These are phyloP conservation scores for Potamilus streckersoni DNA, from an alignment of 1,140 invertebrate species.

Conservation along the genomic window DNA sequence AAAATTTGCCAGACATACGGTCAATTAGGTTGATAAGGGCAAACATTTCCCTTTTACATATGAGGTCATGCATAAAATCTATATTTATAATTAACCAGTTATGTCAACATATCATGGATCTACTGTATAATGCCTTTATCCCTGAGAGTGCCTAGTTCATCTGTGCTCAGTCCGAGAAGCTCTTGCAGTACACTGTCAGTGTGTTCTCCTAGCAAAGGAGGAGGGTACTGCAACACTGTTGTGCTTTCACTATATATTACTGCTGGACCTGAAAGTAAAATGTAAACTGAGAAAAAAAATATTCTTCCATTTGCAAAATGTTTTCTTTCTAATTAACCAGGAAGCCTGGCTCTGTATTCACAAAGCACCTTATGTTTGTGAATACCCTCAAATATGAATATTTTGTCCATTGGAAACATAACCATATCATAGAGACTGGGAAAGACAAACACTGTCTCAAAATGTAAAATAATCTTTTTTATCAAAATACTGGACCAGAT, in stretches of 20 bases:
- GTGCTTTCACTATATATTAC: conserved; percentile 81
- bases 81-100: too few relatives aligned
- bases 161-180: conserved; percentile 73
- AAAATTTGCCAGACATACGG: too few relatives aligned
- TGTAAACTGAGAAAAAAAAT: neutral
- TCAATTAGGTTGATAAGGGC: too few relatives aligned
- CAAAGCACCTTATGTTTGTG: neutral
- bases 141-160: conserved; percentile 42
- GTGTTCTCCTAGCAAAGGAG: conserved; percentile 89
- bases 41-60: too few relatives aligned
- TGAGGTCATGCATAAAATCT: too few relatives aligned
- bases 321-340: neutral
- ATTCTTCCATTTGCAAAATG: neutral
- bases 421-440: neutral
- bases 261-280: conserved; percentile 76
- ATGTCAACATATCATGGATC: too few relatives aligned
- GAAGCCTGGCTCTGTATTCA: neutral
- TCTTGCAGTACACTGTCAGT: conserved; percentile 81
- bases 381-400: neutral
- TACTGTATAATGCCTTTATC: conserved; percentile 20
- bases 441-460: too few relatives aligned
- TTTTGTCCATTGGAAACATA: neutral
- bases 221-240: conserved; percentile 80
- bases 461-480: too few relatives aligned
- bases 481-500: too few relatives aligned